A percentile compares a stretch with the other conserved stretches of the same genome.
These are phyloP conservation scores for Latrodectus geometricus DNA, from an alignment of 1,140 invertebrate genomes.

Conservation along the genomic window DNA sequence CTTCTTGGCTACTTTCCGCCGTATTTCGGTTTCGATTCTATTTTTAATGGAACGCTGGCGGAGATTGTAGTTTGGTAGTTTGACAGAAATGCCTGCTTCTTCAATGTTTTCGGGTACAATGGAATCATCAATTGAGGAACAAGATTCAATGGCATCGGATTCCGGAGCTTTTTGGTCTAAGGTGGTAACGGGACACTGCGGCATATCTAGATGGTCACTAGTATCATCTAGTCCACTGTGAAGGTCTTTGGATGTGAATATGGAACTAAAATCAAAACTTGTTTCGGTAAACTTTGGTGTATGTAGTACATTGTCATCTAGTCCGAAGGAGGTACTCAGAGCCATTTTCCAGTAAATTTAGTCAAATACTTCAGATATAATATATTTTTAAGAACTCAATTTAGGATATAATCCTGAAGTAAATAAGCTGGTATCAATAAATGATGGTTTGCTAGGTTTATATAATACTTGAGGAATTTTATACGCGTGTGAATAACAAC, in stretches of 20 bases:
- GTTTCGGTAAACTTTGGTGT: slow-evolving; percentile 53
- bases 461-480: no score
- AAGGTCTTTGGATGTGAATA: slow-evolving; percentile 43
- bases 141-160: slow-evolving; percentile 12
- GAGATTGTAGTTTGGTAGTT: slow-evolving; percentile 70
- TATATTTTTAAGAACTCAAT: not conserved
- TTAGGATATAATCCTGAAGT: no score
- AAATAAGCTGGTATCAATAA: no score
- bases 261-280: slow-evolving; percentile 56
- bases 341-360: not conserved
- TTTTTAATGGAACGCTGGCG: slow-evolving; percentile 72
- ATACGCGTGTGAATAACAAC: no score
- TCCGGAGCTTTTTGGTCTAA: slow-evolving; percentile 22
- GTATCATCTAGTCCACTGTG: slow-evolving; percentile 2
- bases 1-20: slow-evolving; percentile 66
- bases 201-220: slow-evolving; percentile 21
- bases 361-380: not conserved
- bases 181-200: not conserved
- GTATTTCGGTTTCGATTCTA: slow-evolving; percentile 70
- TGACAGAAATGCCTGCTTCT: slow-evolving; percentile 3
- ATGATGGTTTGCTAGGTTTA: no score
- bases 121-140: slow-evolving; percentile 31
- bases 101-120: not conserved
- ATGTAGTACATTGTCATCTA: slow-evolving; percentile 34
- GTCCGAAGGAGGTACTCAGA: slow-evolving; percentile 15